Base-by-base conservation (phyloP, 2,113 vertebrate species). In the Hippocampus abdominalis region DNA sequence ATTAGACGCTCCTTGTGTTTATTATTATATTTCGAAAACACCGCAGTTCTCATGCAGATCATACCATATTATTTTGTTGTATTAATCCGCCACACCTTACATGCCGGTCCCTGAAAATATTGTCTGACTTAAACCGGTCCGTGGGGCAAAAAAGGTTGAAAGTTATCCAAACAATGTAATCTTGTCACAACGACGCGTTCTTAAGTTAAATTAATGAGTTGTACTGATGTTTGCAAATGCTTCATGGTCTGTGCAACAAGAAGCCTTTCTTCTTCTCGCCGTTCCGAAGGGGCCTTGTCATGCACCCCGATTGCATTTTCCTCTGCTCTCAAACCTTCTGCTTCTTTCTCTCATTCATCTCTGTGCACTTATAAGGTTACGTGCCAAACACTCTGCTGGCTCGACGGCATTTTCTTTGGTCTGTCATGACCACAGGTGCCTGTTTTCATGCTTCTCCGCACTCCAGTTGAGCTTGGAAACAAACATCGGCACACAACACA, bases 351-450 rank as follows among this genome's bases (percentile, higher is more conserved):
- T 39, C 64, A 15, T 49, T 60, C 73, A 29, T 15, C 16, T 75
- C 70, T 85, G 69, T 84, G 74, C 44, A 77, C 80, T 88, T 85
- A 86, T 87, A 85, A 83, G 75, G 85, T 89, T 86, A 86, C 86
- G 79, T 39, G 66, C 70, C 71, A 49, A 66, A 72, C 56, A 51
- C 69, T 76, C 42, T 72, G 63, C 72, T 12, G 36, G 40, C 16
- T 21, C 27, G 69, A 46, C 62, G 40, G 63, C 70, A 66, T 86
- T 83, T 81, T 83, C 87, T 84, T 36, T 78, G 81, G 74, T 78
- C 78, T 74, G 71, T 82, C 72, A 81, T 85, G 75, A 83, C 79
- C 74, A 80, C 84, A 82, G 82, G 84, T 86, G 62, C 54, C 53
- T 70, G 54, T 73, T 76, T 84, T 76, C 78, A 72, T 81, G 76